These are phyloP conservation scores for Drosophila aldrichi DNA, from an alignment of 2,888 invertebrate genomes.

Conservation along the genomic window DNA sequence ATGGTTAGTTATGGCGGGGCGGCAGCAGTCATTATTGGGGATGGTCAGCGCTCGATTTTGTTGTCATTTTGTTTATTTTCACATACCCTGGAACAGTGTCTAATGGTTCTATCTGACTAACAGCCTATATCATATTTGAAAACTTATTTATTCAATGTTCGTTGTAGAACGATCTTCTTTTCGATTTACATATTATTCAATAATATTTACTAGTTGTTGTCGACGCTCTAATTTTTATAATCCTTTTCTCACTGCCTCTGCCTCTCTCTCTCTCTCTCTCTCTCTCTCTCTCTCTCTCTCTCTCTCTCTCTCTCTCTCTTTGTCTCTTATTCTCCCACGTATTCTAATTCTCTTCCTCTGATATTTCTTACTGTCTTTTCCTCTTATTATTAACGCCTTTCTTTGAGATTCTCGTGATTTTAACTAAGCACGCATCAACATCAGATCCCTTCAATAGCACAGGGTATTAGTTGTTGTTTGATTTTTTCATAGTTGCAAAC, in stretches of 20 bases:
- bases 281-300: no score
- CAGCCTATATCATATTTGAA: neutral
- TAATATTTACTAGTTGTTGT: no score
- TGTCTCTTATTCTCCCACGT: no score
- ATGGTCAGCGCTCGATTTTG: constrained; percentile 40
- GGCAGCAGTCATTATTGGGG: constrained; percentile 17
- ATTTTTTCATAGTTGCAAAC: neutral
- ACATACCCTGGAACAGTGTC: neutral
- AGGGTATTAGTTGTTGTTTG: constrained; percentile 2
- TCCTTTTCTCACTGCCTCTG: no score
- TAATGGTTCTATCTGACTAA: neutral
- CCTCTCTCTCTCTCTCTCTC: no score
- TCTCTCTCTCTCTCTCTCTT: no score
- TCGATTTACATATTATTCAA: no score
- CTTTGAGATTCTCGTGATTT: neutral
- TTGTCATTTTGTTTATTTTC: constrained; percentile 38
- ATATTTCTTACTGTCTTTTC: no score
- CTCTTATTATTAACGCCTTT: neutral
- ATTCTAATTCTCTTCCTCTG: no score
- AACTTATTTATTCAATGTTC: neutral
- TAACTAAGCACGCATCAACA: no score
- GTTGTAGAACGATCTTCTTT: neutral
- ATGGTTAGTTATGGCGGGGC: constrained; percentile 2
- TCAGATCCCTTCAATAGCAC: neutral
- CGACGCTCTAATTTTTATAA: no score